phyloP scores from a whole-genome alignment of 2,113 vertebrate species.

The Limanda limanda region DNA sequence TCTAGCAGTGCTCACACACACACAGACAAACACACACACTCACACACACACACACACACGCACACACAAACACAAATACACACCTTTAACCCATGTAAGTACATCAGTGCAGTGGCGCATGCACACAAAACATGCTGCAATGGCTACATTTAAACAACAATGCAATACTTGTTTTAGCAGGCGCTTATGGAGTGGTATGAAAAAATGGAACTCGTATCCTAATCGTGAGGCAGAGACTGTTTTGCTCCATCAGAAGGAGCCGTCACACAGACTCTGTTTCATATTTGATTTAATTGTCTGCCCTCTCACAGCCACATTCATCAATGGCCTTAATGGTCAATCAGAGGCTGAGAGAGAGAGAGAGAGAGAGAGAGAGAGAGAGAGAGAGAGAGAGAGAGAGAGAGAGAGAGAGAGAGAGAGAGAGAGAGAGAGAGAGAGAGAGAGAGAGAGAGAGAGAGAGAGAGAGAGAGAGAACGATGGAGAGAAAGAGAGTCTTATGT shows the following conservation, averaged over 20 bases:
- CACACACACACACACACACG: constrained; percentile 10
- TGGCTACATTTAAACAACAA: constrained; percentile 42
- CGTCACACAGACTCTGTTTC: constrained; percentile 99
- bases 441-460: constrained; percentile 93
- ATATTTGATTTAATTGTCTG: constrained; percentile 99
- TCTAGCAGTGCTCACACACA: neutral
- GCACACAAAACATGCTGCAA: constrained; percentile 34
- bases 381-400: constrained; percentile 81
- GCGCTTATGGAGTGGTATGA: constrained; percentile 63
- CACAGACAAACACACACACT: constrained; percentile 9
- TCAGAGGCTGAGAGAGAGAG: constrained; percentile 94
- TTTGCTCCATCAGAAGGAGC: constrained; percentile 96
- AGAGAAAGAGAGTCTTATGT: constrained; percentile 77
- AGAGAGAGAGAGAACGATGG: constrained; percentile 82
- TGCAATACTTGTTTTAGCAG: constrained; percentile 17
- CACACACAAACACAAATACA: constrained; percentile 15
- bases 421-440: constrained; percentile 83
- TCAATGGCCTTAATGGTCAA: constrained; percentile 99
- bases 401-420: constrained; percentile 76
- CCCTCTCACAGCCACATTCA: constrained; percentile 99
- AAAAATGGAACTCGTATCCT: constrained; percentile 90
- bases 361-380: constrained; percentile 78
- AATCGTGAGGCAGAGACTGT: constrained; percentile 93
- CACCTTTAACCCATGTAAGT: constrained; percentile 31
- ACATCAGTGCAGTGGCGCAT: constrained; percentile 42